Evolutionary conservation across 2,888 invertebrate species (phyloP), one percentile per base, ranked within the genome.

Genomic region (Teinopalpus imperialis): DNA sequence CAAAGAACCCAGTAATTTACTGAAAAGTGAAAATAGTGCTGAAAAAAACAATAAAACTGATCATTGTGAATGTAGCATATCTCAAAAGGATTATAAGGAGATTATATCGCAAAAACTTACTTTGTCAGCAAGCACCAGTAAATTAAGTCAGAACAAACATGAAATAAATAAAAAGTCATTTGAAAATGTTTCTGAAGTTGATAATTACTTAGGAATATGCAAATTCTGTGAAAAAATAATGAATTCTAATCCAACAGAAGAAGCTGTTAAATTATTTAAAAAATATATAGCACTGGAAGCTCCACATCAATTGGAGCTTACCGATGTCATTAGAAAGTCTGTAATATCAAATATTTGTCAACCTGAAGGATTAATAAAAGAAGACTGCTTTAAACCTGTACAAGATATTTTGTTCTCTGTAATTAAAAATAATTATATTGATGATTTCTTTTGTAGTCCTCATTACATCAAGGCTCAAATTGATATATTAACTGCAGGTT

Each of bases 391-490:
- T 73, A 90, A 92, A 53, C 90, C 92, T 49, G 92, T 94, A 42
- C 94, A 95, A 74, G 90, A 92, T 54, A 90, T 91, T 72, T 89
- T 95, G 48, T 90, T 92, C 52, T 88, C 90, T 44, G 82, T 91
- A 66, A 91, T 97, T 74, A 93, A 96, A 62, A 90, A 90, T 39
- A 92, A 93, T 79, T 94, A 94, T 85, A 94, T 95, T 72, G 92
- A 92, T 61, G 93, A 93, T 57, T 99, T 97, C 81, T 80, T 95
- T 54, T 91, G 93, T 61, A 97, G 97, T 74, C 94, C 95, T 66
- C 95, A 93, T 72, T 95, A 96, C 80, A 95, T 95, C 69, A 97
- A 96, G 85, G 95, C 97, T 87, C 97, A 97, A 87, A 93, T 98
- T 60, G 97, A 98, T 76, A 91, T 98, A 50, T 90, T 97, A 56